Conservation (phyloP, 2,797 vertebrate genomes). For the Cheirogaleus major region DNA sequence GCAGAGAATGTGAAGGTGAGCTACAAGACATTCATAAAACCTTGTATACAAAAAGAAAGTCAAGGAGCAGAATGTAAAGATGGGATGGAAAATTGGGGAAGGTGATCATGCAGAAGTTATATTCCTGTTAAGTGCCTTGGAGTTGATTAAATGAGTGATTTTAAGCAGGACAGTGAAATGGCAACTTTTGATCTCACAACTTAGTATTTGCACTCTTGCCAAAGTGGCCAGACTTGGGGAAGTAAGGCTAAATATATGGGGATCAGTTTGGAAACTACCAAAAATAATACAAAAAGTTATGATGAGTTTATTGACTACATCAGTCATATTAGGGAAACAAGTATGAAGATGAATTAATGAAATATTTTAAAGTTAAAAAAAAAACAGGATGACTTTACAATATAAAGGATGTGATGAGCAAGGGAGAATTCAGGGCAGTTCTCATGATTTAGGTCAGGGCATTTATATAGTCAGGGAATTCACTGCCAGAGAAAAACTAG, state of each 20-base stretch:
- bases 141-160: background rate
- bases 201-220: background rate
- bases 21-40: background rate
- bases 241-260: background rate
- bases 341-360: too few relatives aligned
- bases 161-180: background rate
- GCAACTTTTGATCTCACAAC: background rate
- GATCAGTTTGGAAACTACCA: too few relatives aligned
- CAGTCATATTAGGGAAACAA: background rate
- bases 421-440: background rate
- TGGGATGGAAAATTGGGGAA: background rate
- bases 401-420: background rate
- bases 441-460: background rate
- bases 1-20: fast-evolving
- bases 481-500: background rate
- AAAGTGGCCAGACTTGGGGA: background rate
- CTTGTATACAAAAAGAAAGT: background rate
- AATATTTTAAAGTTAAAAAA: background rate
- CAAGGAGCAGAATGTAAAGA: background rate
- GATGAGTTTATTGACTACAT: background rate
- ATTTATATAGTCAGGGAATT: background rate
- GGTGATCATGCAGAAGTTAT: too few relatives aligned
- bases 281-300: background rate
- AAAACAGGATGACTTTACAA: background rate
- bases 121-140: background rate